Conservation (phyloP, 2,888 invertebrate species). For the Plagiodera versicolora region DNA sequence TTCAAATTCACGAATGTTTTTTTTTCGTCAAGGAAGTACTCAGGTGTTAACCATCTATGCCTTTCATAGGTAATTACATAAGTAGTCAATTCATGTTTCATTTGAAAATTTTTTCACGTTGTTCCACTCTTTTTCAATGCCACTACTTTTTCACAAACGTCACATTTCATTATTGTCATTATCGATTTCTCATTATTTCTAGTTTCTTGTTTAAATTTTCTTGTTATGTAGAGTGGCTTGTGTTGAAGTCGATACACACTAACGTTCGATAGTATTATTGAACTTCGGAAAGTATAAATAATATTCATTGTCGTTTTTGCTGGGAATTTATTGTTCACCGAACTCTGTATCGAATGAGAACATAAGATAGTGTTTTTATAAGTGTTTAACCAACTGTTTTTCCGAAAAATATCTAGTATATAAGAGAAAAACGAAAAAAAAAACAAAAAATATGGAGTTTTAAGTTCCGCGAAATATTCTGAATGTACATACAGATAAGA, state of each 20-base stretch:
- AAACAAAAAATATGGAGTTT: no score
- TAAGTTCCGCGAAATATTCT: background rate
- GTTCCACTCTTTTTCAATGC: background rate
- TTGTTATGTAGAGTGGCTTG: background rate
- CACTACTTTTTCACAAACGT: conserved; percentile 14
- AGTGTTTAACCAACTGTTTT: conserved; percentile 19
- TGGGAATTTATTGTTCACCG: conserved; percentile 21
- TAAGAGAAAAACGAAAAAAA: no score
- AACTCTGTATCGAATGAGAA: conserved; percentile 20
- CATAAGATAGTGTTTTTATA: conserved; percentile 36
- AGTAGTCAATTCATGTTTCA: conserved; percentile 28
- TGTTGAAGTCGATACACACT: conserved; percentile 1
- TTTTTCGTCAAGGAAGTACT: conserved; percentile 45
- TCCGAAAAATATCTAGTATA: background rate
- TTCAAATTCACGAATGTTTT: background rate
- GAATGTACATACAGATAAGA: background rate
- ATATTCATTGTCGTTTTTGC: conserved; percentile 19
- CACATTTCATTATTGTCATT: background rate
- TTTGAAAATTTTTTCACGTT: background rate
- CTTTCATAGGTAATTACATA: conserved; percentile 42
- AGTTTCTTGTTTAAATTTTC: background rate
- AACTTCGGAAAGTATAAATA: conserved; percentile 6
- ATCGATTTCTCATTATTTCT: no score
- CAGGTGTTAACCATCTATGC: conserved; percentile 54
- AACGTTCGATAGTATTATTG: conserved; percentile 8